Base-by-base conservation (phyloP, 2,113 vertebrate species). In the Machaerirhynchus nigripectus region DNA sequence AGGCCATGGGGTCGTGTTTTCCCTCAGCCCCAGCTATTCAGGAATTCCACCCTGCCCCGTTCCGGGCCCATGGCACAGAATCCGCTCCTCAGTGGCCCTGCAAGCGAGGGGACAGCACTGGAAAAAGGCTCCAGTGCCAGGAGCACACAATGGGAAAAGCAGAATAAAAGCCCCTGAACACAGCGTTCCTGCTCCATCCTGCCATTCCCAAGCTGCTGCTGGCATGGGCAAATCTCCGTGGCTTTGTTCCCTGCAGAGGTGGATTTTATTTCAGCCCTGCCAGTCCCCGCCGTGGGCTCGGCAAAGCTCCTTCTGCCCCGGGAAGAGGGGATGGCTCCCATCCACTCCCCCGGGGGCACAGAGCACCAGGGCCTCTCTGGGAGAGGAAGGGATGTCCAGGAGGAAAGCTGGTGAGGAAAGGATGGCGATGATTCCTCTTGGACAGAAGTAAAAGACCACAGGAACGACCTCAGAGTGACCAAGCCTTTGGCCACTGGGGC, bases 101-200 rank as follows among this genome's bases (percentile, higher is more conserved):
- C 81, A 30, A 80, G 80, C 0, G 0, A 73, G 90, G 67, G 92
- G 78, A 92, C 94, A 87, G 22, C 7, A 0, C 86, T 96, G 95
- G 77, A 95, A 94, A 95, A 79, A 77, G 47, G 6, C 40, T 63
- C 24, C 26, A 14, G 69, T 95, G 96, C 96, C 96, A 95, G 77
- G 27, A 94, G 42, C 61, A 78, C 77, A 89, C 91, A 97, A 94
- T 88, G 61, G 89, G 73, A 49, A 87, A 92, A 79, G 11, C 73
- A 75, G 94, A 95, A 96, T 89, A 94, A 97, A 97, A 95, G 84
- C 14, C 69, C 81, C 74, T 94, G 93, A 87, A 97, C 95, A 91
- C 60, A 44, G 49, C 26, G 94, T 95, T 95, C 94, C 87, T 91
- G 86, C 94, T 94, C 81, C 91, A 87, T 93, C 89, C 95, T 71